Conservation (phyloP, 1,140 invertebrate species). For the Hesperophylax magnus region DNA sequence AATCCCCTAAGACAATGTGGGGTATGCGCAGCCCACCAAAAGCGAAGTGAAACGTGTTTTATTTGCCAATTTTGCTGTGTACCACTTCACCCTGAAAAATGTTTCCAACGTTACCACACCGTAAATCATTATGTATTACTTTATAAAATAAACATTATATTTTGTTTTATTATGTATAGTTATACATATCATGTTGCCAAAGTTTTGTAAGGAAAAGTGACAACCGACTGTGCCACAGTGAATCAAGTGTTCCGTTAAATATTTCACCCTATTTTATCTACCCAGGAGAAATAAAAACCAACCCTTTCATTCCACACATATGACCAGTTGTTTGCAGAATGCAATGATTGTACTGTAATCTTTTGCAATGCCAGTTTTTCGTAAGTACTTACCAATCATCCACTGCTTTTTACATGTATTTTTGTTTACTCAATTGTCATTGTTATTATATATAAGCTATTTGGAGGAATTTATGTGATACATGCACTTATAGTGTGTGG, state of each 20-base stretch:
- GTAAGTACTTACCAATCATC: slow-evolving; percentile 32
- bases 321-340: slow-evolving; percentile 37
- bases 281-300: slow-evolving; percentile 35
- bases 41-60: no score
- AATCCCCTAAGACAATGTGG: no score
- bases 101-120: slow-evolving; percentile 33
- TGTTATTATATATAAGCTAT: slow-evolving; percentile 30
- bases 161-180: slow-evolving; percentile 29
- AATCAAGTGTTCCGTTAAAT: slow-evolving; percentile 36
- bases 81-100: slow-evolving; percentile 37
- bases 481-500: slow-evolving; percentile 27
- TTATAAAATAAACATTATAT: slow-evolving; percentile 54
- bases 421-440: slow-evolving; percentile 39
- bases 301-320: slow-evolving; percentile 32
- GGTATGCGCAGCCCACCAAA: no score
- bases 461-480: slow-evolving; percentile 32
- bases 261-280: slow-evolving; percentile 33
- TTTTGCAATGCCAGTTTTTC: slow-evolving; percentile 28
- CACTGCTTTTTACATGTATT: slow-evolving; percentile 33
- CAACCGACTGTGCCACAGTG: slow-evolving; percentile 34
- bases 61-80: slow-evolving; percentile 40
- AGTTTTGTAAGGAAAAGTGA: slow-evolving; percentile 36
- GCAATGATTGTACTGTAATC: slow-evolving; percentile 36
- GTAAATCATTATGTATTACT: slow-evolving; percentile 38
- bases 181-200: slow-evolving; percentile 24